Conservation (phyloP, 2,113 vertebrate species). For the Rhinopithecus roxellana region DNA sequence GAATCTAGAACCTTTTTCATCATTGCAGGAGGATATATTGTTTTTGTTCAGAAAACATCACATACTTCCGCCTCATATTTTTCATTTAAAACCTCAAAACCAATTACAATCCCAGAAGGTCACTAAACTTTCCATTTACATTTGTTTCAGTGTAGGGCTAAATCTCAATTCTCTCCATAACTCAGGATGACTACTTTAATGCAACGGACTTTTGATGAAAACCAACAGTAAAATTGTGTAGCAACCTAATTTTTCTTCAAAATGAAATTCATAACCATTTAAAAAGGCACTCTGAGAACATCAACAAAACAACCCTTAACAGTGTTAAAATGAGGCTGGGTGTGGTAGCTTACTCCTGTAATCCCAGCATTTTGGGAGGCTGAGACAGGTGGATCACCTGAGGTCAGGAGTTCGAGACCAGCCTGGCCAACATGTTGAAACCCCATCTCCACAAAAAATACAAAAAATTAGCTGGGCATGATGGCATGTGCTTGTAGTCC, state of each 20-base stretch:
- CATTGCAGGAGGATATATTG: background rate
- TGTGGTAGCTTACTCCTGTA: no score
- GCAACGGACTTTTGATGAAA: background rate
- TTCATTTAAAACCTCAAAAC: slow-evolving; percentile 47
- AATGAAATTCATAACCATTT: slow-evolving; percentile 27
- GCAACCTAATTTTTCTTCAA: slow-evolving; percentile 50
- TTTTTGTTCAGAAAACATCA: slow-evolving; percentile 23
- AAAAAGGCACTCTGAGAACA: slow-evolving; percentile 35
- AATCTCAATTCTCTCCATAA: background rate
- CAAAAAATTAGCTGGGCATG: no score
- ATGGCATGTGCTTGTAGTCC: no score
- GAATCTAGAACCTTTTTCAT: background rate
- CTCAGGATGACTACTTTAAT: background rate
- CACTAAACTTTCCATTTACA: slow-evolving; percentile 49
- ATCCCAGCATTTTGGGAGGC: no score
- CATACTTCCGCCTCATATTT: background rate
- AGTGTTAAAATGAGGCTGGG: background rate
- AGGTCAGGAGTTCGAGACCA: no score
- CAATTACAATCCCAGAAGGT: slow-evolving; percentile 32
- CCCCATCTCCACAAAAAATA: no score
- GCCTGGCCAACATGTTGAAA: no score
- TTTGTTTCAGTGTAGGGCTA: background rate
- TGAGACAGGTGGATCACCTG: no score
- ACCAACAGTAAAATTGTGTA: background rate
- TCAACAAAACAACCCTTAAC: slow-evolving; percentile 10